These are phyloP conservation scores for Belonocnema kinseyi DNA, from an alignment of 1,140 invertebrate species.

Conservation along the genomic window DNA sequence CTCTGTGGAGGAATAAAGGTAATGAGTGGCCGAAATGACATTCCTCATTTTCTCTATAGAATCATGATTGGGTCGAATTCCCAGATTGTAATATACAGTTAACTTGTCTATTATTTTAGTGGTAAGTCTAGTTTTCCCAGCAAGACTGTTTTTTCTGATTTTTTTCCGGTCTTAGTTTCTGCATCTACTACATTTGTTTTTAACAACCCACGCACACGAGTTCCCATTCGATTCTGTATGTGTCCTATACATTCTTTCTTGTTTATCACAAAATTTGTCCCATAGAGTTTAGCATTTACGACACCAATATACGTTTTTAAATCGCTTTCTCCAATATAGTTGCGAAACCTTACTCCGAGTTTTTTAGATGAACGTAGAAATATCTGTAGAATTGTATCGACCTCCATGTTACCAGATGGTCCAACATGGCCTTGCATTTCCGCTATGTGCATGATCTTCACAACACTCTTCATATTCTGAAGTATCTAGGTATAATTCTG, in stretches of 20 bases:
- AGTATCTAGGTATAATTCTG: no score
- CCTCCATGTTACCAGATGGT: conserved; percentile 25
- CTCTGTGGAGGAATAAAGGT: neutral
- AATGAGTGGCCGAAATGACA: neutral
- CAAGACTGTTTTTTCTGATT: no score
- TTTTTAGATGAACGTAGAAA: conserved; percentile 5
- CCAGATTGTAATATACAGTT: conserved; percentile 48
- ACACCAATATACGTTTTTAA: neutral
- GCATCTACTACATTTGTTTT: conserved; percentile 9
- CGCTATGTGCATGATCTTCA: neutral
- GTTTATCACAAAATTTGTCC: neutral
- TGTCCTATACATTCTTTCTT: conserved; percentile 50
- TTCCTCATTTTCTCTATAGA: neutral
- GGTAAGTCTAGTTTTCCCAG: neutral
- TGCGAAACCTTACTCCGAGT: conserved; percentile 15
- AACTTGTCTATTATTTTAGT: conserved; percentile 31
- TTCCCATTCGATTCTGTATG: no score
- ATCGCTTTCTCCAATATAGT: conserved; percentile 33
- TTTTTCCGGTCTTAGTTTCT: neutral
- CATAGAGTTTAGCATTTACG: neutral
- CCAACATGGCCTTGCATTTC: conserved; percentile 10
- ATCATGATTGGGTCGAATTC: conserved; percentile 36
- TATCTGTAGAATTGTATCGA: neutral
- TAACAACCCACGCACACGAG: conserved; percentile 35
- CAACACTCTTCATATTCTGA: conserved; percentile 26